These are phyloP conservation scores for Orchestia grillus DNA, from an alignment of 1,140 invertebrate species.

Conservation along the genomic window DNA sequence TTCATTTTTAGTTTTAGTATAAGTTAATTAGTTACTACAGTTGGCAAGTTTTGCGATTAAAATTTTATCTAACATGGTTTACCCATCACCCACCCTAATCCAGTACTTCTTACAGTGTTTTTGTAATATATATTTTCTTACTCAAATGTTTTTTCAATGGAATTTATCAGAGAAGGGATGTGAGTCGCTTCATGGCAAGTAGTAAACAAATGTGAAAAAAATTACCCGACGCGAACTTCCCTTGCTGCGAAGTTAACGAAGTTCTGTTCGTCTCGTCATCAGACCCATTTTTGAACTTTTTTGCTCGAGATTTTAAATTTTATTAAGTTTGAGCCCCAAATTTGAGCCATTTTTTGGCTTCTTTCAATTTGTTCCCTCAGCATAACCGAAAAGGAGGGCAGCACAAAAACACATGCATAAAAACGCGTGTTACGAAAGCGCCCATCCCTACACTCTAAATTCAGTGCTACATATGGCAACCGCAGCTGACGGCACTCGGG, in stretches of 20 bases:
- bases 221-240: background rate
- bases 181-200: background rate
- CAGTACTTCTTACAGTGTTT: no score
- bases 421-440: background rate
- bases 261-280: background rate
- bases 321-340: background rate
- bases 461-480: no score
- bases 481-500: background rate
- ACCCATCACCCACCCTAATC: no score
- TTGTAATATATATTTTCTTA: no score
- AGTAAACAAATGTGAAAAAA: background rate
- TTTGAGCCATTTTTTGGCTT: background rate
- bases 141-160: background rate
- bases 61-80: no score
- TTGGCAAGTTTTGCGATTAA: no score
- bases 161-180: background rate
- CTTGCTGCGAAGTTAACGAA: background rate
- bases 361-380: background rate
- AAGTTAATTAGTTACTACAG: no score
- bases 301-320: background rate
- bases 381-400: background rate
- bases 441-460: no score
- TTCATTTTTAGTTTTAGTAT: no score
- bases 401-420: background rate
- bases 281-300: background rate